Base-by-base conservation (phyloP, 2,113 vertebrate species). In the Limnothrissa miodon region DNA sequence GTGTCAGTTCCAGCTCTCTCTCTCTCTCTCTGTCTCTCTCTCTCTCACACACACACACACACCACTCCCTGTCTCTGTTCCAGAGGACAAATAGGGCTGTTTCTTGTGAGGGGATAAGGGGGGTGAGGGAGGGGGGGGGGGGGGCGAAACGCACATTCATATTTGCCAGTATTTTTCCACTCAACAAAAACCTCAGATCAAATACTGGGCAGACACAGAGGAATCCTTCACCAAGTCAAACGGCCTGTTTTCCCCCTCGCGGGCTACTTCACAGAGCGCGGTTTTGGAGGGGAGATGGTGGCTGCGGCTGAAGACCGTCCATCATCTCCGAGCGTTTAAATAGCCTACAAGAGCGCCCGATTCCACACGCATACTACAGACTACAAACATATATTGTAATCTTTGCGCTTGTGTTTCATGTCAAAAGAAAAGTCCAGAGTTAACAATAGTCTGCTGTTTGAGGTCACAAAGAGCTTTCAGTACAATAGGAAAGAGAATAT, bases 131-230 rank as follows among this genome's bases (percentile, higher is more conserved):
- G 29, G 13, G 8, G 62, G 10, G 15, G 25, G 29, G 25, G 10
- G 62, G 25, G 25, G 8, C 29, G 62, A 4, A 19, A 10, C 29
- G 25, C 29, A 36, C 29, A 70, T 36, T 39, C 66, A 36, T 33
- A 36, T 36, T 74, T 33, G 36, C 66, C 15, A 33, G 66, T 74
- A 39, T 33, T 74, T 74, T 74, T 74, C 66, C 66, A 74, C 66
- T 74, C 29, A 74, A 33, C 15, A 36, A 13, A 74, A 74, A 74
- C 66, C 66, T 74, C 66, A 74, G 66, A 74, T 33, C 66, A 74
- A 74, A 74, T 74, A 74, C 15, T 74, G 66, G 66, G 66, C 66
- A 36, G 10, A 11, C 29, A 74, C 66, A 13, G 29, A 74, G 66
- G 66, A 74, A 74, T 74, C 33, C 33, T 74, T 74, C 66, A 74